Evolutionary conservation across 2,113 vertebrate species (phyloP).

Genomic region (Triplophysa tibetana): DNA sequence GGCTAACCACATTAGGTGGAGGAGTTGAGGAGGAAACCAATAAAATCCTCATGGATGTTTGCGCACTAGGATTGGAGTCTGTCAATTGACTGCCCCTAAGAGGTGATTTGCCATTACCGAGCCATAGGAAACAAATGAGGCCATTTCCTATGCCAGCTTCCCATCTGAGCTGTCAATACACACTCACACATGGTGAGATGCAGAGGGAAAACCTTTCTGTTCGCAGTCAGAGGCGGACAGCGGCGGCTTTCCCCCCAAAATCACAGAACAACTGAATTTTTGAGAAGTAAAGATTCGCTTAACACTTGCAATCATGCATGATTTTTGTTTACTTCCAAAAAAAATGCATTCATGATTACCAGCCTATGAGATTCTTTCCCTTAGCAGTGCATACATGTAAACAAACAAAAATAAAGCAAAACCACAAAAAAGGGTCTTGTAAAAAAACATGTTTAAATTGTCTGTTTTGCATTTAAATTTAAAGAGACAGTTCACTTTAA

Average conservation of each 20-base stretch:
- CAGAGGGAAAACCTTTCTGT: slow-evolving; percentile 52
- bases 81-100: slow-evolving; percentile 77
- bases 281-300: slow-evolving; percentile 2
- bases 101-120: slow-evolving; percentile 75
- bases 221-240: slow-evolving; percentile 18
- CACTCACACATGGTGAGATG: slow-evolving; percentile 61
- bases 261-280: neutral
- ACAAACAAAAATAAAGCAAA: neutral
- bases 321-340: neutral
- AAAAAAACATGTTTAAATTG: neutral
- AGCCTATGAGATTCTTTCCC: neutral
- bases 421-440: neutral
- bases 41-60: slow-evolving; percentile 74
- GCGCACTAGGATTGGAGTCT: slow-evolving; percentile 71
- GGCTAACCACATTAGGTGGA: slow-evolving; percentile 69
- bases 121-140: slow-evolving; percentile 79
- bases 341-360: no score
- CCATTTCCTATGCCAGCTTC: slow-evolving; percentile 75
- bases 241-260: slow-evolving; percentile 17
- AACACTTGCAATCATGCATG: neutral
- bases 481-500: no score
- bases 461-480: neutral
- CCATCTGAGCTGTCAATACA: slow-evolving; percentile 77
- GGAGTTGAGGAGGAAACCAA: slow-evolving; percentile 70
- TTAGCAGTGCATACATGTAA: neutral